Evolutionary conservation across 2,113 vertebrate species (phyloP).

Genomic region (Alethe diademata): DNA sequence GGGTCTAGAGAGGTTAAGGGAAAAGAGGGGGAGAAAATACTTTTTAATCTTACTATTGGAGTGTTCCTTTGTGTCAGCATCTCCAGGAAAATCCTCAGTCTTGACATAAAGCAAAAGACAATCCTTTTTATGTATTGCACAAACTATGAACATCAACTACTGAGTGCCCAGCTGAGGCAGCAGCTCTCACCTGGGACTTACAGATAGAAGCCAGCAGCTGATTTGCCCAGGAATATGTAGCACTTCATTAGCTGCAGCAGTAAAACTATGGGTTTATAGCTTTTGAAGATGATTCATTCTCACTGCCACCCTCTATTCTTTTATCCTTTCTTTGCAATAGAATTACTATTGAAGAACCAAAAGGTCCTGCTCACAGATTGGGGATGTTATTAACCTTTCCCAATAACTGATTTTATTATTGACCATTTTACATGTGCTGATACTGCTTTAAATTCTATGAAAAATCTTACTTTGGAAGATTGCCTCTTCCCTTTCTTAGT

Average conservation of each 20-base stretch:
- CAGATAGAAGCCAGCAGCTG: not conserved
- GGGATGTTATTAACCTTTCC: not conserved
- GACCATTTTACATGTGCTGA: not conserved
- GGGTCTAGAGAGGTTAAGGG: not conserved
- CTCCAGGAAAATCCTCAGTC: not conserved
- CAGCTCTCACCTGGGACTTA: not conserved
- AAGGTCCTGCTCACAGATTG: not conserved
- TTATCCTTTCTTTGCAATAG: not conserved
- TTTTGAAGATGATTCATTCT: not conserved
- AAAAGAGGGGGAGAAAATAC: not conserved
- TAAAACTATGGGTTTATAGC: not conserved
- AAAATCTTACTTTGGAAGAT: not conserved
- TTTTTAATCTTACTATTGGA: not conserved
- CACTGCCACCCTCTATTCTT: not conserved
- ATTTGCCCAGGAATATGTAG: not conserved
- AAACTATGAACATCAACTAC: not conserved
- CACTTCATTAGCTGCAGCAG: not conserved
- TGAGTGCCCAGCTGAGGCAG: not conserved
- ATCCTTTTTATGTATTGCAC: not conserved
- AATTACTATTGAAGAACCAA: not conserved
- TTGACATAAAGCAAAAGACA: not conserved
- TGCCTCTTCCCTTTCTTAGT: not conserved
- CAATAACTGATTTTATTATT: not conserved
- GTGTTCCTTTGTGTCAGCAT: not conserved
- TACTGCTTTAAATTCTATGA: not conserved